A percentile compares a stretch with the other conserved stretches of the same genome.
phyloP scores from a whole-genome alignment of 1,140 invertebrate species.

The Drosophila dunni region DNA sequence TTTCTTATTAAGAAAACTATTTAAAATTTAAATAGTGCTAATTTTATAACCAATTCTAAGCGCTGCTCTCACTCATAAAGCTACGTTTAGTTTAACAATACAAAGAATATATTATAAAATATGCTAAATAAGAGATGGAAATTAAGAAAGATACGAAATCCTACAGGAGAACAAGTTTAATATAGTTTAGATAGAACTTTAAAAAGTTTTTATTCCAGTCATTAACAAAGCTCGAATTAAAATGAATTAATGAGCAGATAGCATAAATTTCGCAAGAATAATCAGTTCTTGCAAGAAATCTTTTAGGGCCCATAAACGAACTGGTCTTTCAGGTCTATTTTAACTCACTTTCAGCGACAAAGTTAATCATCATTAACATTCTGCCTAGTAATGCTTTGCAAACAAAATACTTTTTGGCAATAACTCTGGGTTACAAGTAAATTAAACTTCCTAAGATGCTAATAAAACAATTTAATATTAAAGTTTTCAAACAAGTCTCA shows the following conservation, averaged over 20 bases:
- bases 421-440: neutral
- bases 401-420: neutral
- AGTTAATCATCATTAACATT: neutral
- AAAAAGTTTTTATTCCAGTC: neutral
- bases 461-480: neutral
- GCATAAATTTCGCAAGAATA: neutral
- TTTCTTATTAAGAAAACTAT: neutral
- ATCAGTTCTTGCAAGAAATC: neutral
- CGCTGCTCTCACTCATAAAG: neutral
- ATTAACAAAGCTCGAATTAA: neutral
- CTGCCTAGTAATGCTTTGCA: constrained; percentile 19
- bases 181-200: neutral
- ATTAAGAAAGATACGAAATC: neutral
- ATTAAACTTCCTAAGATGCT: neutral
- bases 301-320: neutral
- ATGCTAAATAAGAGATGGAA: neutral
- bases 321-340: constrained; percentile 13
- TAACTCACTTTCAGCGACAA: neutral
- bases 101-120: neutral
- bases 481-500: neutral
- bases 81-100: neutral
- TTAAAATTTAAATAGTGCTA: constrained; percentile 5
- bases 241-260: constrained; percentile 2
- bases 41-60: constrained; percentile 2
- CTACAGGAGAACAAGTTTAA: neutral